phyloP scores from a whole-genome alignment of 2,888 invertebrate genomes.

The Drosophila cognata region DNA sequence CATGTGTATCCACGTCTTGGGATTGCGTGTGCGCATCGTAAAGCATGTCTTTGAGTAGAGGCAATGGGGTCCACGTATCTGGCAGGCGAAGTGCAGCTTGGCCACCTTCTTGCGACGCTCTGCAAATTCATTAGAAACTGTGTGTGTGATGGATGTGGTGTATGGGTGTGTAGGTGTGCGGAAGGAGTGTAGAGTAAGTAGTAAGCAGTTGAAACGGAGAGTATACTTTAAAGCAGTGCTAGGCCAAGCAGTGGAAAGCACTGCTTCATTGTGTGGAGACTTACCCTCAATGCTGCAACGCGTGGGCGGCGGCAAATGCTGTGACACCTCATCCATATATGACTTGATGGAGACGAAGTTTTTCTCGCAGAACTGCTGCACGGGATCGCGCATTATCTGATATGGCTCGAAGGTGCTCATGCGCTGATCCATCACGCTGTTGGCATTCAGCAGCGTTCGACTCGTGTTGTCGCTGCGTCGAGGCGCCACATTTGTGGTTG shows the following conservation, averaged over 20 bases:
- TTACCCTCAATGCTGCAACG: conserved; percentile 97
- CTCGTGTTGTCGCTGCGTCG: conserved; percentile 91
- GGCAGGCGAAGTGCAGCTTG: conserved; percentile 95
- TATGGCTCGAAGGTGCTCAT: conserved; percentile 94
- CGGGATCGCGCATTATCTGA: conserved; percentile 94
- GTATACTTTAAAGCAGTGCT: not conserved
- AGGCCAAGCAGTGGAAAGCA: not conserved
- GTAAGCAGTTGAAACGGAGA: conserved; percentile 18
- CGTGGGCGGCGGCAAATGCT: conserved; percentile 94
- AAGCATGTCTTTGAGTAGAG: conserved; percentile 93
- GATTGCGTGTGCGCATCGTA: conserved; percentile 91
- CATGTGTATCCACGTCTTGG: conserved; percentile 96
- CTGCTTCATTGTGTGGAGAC: conserved; percentile 35
- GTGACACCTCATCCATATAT: conserved; percentile 94
- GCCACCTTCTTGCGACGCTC: conserved; percentile 94
- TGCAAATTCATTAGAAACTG: conserved; percentile 85
- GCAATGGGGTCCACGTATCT: conserved; percentile 93
- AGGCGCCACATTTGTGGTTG: conserved; percentile 88
- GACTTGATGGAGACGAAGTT: conserved; percentile 95
- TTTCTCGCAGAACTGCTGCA: conserved; percentile 98
- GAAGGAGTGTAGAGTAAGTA: conserved; percentile 9
- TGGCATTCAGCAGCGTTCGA: conserved; percentile 89
- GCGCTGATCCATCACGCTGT: conserved; percentile 86
- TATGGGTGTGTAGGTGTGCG: conserved; percentile 33
- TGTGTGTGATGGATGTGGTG: conserved; percentile 62